Percentiles rank a stretch among this genome's conserved stretches.
These are phyloP conservation scores for Cynaeus angustus DNA, from an alignment of 2,888 invertebrate genomes.

Conservation along the genomic window DNA sequence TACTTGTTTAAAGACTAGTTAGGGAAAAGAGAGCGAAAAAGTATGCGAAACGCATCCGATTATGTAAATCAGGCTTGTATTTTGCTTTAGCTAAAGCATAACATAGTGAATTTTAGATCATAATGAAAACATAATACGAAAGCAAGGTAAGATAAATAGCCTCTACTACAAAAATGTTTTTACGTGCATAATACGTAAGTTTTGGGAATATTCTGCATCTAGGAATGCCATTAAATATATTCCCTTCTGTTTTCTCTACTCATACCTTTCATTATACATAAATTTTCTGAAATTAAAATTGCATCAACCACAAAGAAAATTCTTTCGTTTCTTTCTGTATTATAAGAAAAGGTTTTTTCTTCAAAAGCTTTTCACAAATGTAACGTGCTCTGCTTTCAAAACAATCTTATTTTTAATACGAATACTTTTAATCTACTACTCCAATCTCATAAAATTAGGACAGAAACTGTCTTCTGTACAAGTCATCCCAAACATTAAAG, in stretches of 20 bases:
- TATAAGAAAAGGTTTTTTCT: constrained; percentile 1
- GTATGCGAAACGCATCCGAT: constrained; percentile 35
- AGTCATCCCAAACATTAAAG: too few relatives aligned
- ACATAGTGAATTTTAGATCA: constrained; percentile 45
- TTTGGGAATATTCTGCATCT: constrained; percentile 11
- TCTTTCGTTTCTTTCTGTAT: constrained; percentile 1
- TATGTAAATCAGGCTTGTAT: constrained; percentile 41
- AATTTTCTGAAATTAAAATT: constrained; percentile 12
- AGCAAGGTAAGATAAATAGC: constrained; percentile 35
- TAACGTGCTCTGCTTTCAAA: constrained; percentile 6
- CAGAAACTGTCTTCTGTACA: too few relatives aligned
- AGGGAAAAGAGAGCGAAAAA: constrained; percentile 28
- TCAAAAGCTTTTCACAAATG: background rate
- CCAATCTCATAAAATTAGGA: too few relatives aligned
- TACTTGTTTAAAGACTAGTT: constrained; percentile 36
- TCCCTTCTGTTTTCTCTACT: background rate
- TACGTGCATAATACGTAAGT: constrained; percentile 25
- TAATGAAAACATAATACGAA: constrained; percentile 46
- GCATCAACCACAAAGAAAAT: constrained; percentile 12
- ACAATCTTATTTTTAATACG: constrained; percentile 15
- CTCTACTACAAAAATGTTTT: constrained; percentile 29
- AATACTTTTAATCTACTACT: too few relatives aligned
- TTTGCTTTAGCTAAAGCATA: constrained; percentile 43
- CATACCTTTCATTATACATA: background rate
- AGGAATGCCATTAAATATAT: constrained; percentile 11